These are phyloP conservation scores for Corythucha ciliata DNA, from an alignment of 2,888 invertebrate genomes.

Conservation along the genomic window DNA sequence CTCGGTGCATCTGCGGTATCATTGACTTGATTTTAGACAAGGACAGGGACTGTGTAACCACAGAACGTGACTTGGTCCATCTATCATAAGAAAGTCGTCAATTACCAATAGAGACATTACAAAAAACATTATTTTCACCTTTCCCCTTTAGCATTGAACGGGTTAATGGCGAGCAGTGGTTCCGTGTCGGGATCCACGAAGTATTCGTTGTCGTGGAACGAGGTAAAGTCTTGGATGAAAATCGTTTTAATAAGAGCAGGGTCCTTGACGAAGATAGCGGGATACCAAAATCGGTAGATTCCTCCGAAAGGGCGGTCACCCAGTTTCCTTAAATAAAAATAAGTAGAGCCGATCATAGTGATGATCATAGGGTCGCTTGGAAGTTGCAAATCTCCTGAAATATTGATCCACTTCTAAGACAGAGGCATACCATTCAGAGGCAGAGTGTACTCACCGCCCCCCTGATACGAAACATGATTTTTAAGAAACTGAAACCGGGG, in stretches of 20 bases:
- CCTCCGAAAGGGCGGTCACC: constrained; percentile 20
- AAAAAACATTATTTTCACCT: too few relatives aligned
- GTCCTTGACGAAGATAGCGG: constrained; percentile 26
- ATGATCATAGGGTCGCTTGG: neutral
- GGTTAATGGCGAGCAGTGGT: constrained; percentile 28
- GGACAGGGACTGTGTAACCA: constrained; percentile 22
- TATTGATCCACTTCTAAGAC: too few relatives aligned
- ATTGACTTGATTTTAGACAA: constrained; percentile 20
- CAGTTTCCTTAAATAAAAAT: constrained; percentile 13
- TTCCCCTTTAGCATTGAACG: constrained; percentile 26
- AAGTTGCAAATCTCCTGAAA: too few relatives aligned
- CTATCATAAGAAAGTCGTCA: constrained; percentile 13
- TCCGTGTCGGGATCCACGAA: constrained; percentile 26
- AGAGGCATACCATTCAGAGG: neutral
- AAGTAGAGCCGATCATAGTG: neutral
- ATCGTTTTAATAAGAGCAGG: constrained; percentile 27
- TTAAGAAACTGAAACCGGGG: too few relatives aligned
- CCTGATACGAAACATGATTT: neutral
- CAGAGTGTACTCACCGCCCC: neutral
- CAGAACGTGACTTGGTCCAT: constrained; percentile 22
- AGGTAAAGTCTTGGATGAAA: constrained; percentile 23
- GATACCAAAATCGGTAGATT: constrained; percentile 27
- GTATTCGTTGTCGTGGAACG: constrained; percentile 30
- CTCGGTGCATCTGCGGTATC: constrained; percentile 16
- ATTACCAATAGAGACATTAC: neutral